Evolutionary conservation across 1,140 invertebrate species (phyloP).

Genomic region (Cheumatopsyche charites): DNA sequence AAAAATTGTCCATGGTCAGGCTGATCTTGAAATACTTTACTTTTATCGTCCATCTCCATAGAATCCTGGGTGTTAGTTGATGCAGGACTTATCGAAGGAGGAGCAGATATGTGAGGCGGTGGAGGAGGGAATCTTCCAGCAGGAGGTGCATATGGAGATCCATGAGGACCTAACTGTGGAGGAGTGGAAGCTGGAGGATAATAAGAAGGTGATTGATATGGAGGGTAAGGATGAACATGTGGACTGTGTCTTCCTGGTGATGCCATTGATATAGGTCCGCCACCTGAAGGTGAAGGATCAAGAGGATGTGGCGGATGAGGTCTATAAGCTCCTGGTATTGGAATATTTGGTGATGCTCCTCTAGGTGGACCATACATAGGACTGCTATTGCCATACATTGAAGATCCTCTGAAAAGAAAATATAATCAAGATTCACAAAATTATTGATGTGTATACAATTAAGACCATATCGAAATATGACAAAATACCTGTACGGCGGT

Average conservation of each 20-base stretch:
- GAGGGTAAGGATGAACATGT: conserved; percentile 35
- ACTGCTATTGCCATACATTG: conserved; percentile 51
- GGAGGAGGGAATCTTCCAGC: conserved; percentile 38
- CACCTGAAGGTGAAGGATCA: conserved; percentile 63
- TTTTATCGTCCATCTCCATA: conserved; percentile 15
- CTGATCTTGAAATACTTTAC: conserved; percentile 25
- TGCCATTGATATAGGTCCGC: conserved; percentile 56
- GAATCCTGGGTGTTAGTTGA: neutral
- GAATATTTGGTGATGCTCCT: conserved; percentile 34
- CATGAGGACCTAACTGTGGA: conserved; percentile 36
- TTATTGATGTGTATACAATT: neutral
- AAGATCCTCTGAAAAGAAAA: conserved; percentile 52
- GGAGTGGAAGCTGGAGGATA: conserved; percentile 43
- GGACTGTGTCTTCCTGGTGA: conserved; percentile 41
- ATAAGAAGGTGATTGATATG: conserved; percentile 44
- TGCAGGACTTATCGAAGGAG: conserved; percentile 3
- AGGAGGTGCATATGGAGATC: conserved; percentile 41
- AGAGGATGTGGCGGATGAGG: conserved; percentile 58
- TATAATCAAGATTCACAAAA: neutral
- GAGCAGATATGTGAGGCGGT: conserved; percentile 29
- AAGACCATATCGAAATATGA: conserved; percentile 14
- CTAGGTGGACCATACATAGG: conserved; percentile 46
- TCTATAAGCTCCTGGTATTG: conserved; percentile 53
- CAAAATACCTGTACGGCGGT: conserved; percentile 57
- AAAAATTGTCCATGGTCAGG: conserved; percentile 22